Conservation (phyloP, 2,113 vertebrate species). For the Rousettus leschenaultii region DNA sequence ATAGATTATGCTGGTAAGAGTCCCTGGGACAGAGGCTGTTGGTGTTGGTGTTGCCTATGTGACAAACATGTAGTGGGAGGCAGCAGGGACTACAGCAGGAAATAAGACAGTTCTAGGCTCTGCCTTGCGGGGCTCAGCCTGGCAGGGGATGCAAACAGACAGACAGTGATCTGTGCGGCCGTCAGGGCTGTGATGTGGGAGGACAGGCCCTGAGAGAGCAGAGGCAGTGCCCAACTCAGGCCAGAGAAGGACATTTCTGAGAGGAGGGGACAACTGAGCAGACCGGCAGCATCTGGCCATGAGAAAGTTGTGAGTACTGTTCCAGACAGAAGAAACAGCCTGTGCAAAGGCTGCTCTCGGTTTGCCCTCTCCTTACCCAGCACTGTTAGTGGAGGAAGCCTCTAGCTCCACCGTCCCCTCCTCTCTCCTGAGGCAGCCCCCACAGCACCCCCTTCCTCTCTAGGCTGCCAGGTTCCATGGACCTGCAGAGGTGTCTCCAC, state of each 20-base stretch:
- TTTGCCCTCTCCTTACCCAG: not conserved
- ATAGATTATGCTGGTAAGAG: not conserved
- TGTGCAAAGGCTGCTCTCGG: too few relatives aligned
- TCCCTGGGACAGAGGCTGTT: not conserved
- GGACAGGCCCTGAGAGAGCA: not conserved
- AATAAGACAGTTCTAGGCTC: not conserved
- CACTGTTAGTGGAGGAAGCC: not conserved
- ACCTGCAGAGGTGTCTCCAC: too few relatives aligned
- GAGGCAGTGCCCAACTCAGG: not conserved
- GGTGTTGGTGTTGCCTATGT: not conserved
- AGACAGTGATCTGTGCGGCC: accelerated
- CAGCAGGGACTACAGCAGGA: not conserved
- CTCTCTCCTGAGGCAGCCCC: not conserved
- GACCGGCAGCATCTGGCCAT: too few relatives aligned
- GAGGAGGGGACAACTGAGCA: not conserved
- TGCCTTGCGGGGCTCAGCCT: not conserved
- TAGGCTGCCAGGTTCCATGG: not conserved
- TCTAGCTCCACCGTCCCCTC: accelerated
- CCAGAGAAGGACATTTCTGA: not conserved
- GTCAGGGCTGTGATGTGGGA: not conserved
- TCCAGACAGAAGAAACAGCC: not conserved
- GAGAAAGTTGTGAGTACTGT: not conserved
- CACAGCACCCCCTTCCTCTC: accelerated
- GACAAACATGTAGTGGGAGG: not conserved
- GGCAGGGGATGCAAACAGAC: not conserved